Base-by-base conservation (phyloP, 2,797 vertebrate species). In the Notoglanidium macrostoma region DNA sequence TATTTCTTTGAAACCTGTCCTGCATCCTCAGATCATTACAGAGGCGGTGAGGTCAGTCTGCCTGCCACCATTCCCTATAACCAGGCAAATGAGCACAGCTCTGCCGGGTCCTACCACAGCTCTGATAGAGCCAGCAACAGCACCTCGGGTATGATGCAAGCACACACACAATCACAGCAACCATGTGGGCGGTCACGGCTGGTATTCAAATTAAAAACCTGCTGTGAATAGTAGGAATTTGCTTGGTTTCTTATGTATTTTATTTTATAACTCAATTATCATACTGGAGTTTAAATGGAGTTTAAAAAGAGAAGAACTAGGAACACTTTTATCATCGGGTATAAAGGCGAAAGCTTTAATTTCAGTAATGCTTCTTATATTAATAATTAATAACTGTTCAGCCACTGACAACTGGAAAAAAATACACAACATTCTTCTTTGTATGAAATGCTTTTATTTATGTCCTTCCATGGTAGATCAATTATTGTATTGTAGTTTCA, bases 31-130 rank as follows among this genome's bases (percentile, higher is more conserved):
- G 98, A 99, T 90, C 95, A 95, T 96, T 99, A 97, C 92, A 96
- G 98, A 90, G 96, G 96, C 86, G 97, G 97, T 82, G 98, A 99
- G 54, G 70, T 88, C 90, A 95, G 92, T 0, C 94, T 97, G 94
- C 97, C 97, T 88, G 96, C 97, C 94, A 99, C 98, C 87, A 99
- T 99, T 91, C 98, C 98, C 0, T 99, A 99, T 94, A 98, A 97
- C 94, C 98, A 98, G 81, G 95, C 96, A 1, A 98, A 97, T 1
- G 98, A 99, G 91, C 97, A 96, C 93, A 98, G 97, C 89, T 98
- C 97, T 15, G 97, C 96, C 88, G 98, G 97, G 44, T 98, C 98
- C 83, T 99, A 99, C 93, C 98, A 98, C 95, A 99, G 98, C 92
- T 99, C 98, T 0, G 98, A 99, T 91, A 95, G 97, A 91, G 98